Conservation (phyloP, 92 coral and sea anemone species). For the Pocillopora meandrina region DNA sequence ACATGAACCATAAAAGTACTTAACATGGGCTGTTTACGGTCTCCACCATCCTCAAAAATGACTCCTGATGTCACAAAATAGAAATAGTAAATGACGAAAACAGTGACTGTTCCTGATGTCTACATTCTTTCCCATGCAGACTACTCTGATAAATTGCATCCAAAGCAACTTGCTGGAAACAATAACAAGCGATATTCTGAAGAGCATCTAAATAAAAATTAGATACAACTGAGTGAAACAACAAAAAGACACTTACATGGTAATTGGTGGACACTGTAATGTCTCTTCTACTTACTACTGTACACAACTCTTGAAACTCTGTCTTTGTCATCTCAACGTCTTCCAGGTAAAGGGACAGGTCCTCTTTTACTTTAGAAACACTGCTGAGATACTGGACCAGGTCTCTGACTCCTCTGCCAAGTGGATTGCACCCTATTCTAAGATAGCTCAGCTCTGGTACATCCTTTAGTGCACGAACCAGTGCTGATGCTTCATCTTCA, state of each 20-base stretch:
- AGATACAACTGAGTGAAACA: background rate
- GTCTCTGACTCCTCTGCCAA: slow-evolving; percentile 20
- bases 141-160: no score
- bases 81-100: no score
- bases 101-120: no score
- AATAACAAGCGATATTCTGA: no score
- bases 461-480: no score
- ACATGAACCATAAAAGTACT: no score
- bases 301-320: background rate
- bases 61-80: no score
- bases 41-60: no score
- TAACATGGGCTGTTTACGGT: no score
- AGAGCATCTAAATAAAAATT: background rate
- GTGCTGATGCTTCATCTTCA: no score
- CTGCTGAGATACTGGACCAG: slow-evolving; percentile 5
- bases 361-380: background rate
- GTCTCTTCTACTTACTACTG: background rate
- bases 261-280: background rate
- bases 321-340: background rate
- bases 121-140: no score
- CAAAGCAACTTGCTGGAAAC: background rate
- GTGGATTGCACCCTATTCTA: background rate
- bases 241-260: slow-evolving; percentile 13
- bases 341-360: background rate
- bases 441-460: background rate